Evolutionary conservation across 2,113 vertebrate genomes (phyloP).

Genomic region (Eira barbara): DNA sequence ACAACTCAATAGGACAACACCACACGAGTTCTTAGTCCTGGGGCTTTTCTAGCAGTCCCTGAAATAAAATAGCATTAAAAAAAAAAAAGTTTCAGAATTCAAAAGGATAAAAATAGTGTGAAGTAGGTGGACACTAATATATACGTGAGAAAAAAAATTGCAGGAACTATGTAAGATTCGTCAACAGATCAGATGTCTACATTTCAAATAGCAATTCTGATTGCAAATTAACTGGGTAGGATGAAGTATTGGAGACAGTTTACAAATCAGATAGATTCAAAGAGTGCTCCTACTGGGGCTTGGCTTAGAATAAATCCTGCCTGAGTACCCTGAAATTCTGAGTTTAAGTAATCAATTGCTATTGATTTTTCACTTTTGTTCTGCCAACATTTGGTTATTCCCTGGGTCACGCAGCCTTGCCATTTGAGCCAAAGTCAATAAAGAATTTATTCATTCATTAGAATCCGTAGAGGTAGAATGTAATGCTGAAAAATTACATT

Average conservation of each 20-base stretch:
- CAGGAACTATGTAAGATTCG: not conserved
- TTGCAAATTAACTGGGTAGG: slow-evolving; percentile 40
- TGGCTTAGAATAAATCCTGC: slow-evolving; percentile 55
- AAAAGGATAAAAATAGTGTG: not conserved
- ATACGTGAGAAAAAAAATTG: not conserved
- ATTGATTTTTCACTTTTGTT: slow-evolving; percentile 75
- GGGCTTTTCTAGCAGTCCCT: slow-evolving; percentile 14
- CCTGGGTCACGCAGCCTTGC: slow-evolving; percentile 39
- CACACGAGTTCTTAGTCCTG: not conserved
- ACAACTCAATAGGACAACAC: not conserved
- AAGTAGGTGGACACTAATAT: not conserved
- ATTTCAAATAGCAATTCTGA: slow-evolving; percentile 43
- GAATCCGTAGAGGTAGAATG: slow-evolving; percentile 44
- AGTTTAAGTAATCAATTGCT: slow-evolving; percentile 73
- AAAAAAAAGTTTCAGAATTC: not conserved
- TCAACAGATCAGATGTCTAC: slow-evolving; percentile 22
- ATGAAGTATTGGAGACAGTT: slow-evolving; percentile 32
- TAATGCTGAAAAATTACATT: slow-evolving; percentile 59
- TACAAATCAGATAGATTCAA: slow-evolving; percentile 58
- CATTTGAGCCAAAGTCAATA: slow-evolving; percentile 64
- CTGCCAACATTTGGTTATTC: slow-evolving; percentile 70
- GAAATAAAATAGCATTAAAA: not conserved
- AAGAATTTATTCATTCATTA: slow-evolving; percentile 73
- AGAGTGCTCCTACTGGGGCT: slow-evolving; percentile 29
- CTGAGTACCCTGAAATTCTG: slow-evolving; percentile 63